Evolutionary conservation across 2,888 invertebrate species (phyloP).

Genomic region (Eristalis arbustorum): DNA sequence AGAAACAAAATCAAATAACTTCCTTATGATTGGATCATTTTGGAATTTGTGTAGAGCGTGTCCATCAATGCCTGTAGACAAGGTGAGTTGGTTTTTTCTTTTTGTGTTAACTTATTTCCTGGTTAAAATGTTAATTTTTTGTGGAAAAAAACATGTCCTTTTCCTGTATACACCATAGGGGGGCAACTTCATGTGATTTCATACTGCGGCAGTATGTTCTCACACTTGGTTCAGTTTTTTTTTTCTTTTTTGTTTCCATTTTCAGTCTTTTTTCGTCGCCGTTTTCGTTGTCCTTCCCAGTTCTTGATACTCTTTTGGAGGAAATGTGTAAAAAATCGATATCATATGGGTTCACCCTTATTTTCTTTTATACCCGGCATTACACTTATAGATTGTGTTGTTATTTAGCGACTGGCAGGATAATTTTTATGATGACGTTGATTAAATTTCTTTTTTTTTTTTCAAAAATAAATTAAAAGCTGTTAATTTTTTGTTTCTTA

Average conservation of each 20-base stretch:
- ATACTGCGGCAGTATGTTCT: slow-evolving; percentile 50
- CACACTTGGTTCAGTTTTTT: background rate
- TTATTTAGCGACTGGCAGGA: slow-evolving; percentile 20
- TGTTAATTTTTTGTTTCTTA: background rate
- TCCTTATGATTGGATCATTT: slow-evolving; percentile 97
- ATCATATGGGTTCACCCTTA: slow-evolving; percentile 48
- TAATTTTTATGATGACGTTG: slow-evolving; percentile 23
- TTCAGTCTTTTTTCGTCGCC: slow-evolving; percentile 17
- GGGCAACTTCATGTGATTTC: slow-evolving; percentile 52
- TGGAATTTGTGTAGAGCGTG: slow-evolving; percentile 98
- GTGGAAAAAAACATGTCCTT: background rate
- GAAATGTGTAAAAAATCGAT: slow-evolving; percentile 51
- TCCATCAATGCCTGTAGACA: slow-evolving; percentile 97
- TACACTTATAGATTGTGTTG: slow-evolving; percentile 10
- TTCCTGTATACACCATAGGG: background rate
- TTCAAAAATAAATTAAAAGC: background rate
- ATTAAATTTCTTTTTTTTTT: background rate
- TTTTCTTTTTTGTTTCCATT: background rate
- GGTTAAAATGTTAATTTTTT: background rate
- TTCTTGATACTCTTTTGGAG: slow-evolving; percentile 19
- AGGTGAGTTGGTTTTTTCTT: slow-evolving; percentile 84
- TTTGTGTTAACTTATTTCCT: background rate
- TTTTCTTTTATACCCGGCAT: slow-evolving; percentile 24
- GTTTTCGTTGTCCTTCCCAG: slow-evolving; percentile 21
- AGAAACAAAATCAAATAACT: slow-evolving; percentile 73